Percentiles rank a stretch among this genome's conserved stretches.
These are phyloP conservation scores for Scylla paramamosain DNA, from an alignment of 1,140 invertebrate species.

Conservation along the genomic window DNA sequence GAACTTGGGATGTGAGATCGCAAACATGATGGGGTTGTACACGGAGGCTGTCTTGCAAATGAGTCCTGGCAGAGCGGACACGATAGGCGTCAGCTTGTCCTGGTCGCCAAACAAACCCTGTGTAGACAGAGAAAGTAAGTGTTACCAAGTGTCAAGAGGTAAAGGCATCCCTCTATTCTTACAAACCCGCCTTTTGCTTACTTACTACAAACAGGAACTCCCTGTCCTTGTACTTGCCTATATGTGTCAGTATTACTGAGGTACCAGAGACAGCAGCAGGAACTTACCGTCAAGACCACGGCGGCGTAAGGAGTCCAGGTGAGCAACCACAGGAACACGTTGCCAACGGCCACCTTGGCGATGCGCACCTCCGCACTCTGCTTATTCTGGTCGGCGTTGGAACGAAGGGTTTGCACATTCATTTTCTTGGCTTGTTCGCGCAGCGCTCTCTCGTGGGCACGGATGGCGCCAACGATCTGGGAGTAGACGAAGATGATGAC, in stretches of 20 bases:
- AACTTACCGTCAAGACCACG: constrained; percentile 78
- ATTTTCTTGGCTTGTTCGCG: constrained; percentile 81
- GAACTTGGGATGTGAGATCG: constrained; percentile 83
- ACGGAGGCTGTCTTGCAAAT: constrained; percentile 73
- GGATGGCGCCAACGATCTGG: constrained; percentile 81
- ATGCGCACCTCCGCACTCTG: constrained; percentile 78
- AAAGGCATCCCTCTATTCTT: no score
- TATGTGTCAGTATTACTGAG: no score
- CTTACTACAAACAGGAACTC: no score
- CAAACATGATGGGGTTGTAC: constrained; percentile 77
- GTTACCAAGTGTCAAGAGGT: no score
- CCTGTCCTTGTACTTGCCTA: no score
- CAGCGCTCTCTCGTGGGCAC: constrained; percentile 81
- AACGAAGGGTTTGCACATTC: constrained; percentile 79
- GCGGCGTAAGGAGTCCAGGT: constrained; percentile 81
- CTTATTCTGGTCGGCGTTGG: constrained; percentile 77
- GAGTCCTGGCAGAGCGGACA: constrained; percentile 73
- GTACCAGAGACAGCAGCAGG: no score
- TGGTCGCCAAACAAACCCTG: constrained; percentile 79
- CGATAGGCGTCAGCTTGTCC: constrained; percentile 79
- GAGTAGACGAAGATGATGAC: constrained; percentile 80
- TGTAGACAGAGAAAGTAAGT: no score
- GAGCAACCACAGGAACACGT: constrained; percentile 79
- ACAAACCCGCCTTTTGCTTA: no score
- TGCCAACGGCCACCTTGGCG: constrained; percentile 80